Evolutionary conservation across 2,888 invertebrate genomes (phyloP).

Genomic region (Listrodromus nycthemerus): DNA sequence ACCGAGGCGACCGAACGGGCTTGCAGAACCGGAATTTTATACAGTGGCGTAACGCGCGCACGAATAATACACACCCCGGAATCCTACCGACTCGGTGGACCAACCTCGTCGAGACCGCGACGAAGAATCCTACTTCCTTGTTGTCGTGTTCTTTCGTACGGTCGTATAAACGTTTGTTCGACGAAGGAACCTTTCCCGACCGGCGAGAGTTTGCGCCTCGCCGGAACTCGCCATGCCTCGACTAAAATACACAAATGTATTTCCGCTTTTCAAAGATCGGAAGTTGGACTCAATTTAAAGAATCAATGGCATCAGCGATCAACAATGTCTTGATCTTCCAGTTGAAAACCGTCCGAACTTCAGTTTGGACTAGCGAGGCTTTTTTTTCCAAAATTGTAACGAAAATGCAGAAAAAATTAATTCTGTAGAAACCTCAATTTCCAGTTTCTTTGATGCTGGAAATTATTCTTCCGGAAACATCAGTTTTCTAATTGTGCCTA

Average conservation of each 20-base stretch:
- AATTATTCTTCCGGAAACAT: too few species aligned
- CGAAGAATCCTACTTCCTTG: constrained; percentile 64
- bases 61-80: constrained; percentile 69
- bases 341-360: too few species aligned
- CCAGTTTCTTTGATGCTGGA: too few species aligned
- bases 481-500: too few species aligned
- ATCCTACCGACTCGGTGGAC: constrained; percentile 61
- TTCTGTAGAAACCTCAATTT: too few species aligned
- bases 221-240: neutral
- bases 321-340: neutral
- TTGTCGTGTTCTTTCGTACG: constrained; percentile 53
- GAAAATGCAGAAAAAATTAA: too few species aligned
- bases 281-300: neutral
- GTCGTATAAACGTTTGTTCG: constrained; percentile 20
- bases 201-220: neutral
- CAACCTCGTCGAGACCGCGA: constrained; percentile 58
- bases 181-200: constrained; percentile 8
- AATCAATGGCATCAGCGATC: too few species aligned
- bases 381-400: too few species aligned
- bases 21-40: constrained; percentile 82
- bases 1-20: constrained; percentile 44
- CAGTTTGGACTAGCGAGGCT: too few species aligned
- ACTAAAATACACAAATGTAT: constrained; percentile 7
- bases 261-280: neutral
- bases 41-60: constrained; percentile 81